phyloP scores from a whole-genome alignment of 2,113 vertebrate genomes.

The Pedetes capensis region DNA sequence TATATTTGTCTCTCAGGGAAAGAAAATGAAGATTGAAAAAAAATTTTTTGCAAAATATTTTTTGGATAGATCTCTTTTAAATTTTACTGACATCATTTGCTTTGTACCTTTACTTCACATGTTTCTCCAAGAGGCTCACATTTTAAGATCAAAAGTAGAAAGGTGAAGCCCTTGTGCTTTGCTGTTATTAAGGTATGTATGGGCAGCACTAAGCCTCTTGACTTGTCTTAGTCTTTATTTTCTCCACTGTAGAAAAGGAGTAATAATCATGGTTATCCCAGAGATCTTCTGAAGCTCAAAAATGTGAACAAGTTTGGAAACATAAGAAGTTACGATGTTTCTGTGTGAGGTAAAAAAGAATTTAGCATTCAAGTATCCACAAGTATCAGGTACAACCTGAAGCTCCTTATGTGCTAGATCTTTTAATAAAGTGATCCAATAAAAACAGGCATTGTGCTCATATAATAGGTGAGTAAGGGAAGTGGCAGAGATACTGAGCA shows the following conservation, averaged over 20 bases:
- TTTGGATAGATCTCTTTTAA: not conserved
- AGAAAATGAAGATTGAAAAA: not conserved
- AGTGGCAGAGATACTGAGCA: not conserved
- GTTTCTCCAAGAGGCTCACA: not conserved
- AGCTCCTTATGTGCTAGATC: not conserved
- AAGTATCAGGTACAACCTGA: not conserved
- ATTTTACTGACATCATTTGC: not conserved
- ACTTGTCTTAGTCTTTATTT: constrained; percentile 4
- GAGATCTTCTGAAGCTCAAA: not conserved
- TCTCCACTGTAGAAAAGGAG: not conserved
- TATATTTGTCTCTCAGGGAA: not conserved
- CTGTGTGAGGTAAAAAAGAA: not conserved
- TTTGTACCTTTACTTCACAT: not conserved
- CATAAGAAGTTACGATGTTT: not conserved
- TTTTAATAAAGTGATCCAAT: not conserved
- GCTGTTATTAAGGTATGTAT: not conserved
- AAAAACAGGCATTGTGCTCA: not conserved
- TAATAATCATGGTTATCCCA: not conserved
- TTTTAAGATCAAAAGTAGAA: not conserved
- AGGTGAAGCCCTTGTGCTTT: not conserved
- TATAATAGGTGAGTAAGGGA: not conserved
- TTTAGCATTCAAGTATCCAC: not conserved
- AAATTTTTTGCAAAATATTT: not conserved
- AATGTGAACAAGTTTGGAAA: not conserved
- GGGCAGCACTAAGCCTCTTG: not conserved